Evolutionary conservation across 2,797 vertebrate species (phyloP), one percentile per base, ranked within the genome.

Genomic region (Tragopan temminckii): DNA sequence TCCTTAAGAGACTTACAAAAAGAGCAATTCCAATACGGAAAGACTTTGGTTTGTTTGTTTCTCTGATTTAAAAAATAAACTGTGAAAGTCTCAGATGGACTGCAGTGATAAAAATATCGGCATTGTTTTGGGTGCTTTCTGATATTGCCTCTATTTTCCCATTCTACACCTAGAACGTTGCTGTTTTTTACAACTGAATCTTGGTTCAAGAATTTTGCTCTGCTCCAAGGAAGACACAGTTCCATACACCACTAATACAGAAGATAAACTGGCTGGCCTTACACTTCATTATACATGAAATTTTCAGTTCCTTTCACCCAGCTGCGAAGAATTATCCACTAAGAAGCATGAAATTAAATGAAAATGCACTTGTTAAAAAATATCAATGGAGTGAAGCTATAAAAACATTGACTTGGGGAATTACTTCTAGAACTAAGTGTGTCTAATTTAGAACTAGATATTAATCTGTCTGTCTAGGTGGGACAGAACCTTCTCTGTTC

Each of bases 91-190:
- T 89, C 68, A 64, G 95, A 83, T 48, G 5, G 85, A 61, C 33
- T 89, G 53, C 12, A 25, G 52, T 38, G 36, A 91, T 63, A 82
- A 85, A 71, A 90, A 64, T 45, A 86, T 61, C 45, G 14, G 58
- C 52, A 40, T 45, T 94, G 31, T 7, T 69, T 48, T 45, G 58
- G 76, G 63, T 40, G 27, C 23, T 35, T 95, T 92, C 87, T 93
- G 77, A 50, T 90, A 94, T 85, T 81, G 38, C 67, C 45, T 93
- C 64, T 64, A 38, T 93, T 95, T 97, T 94, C 80, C 38, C 69
- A 42, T 84, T 79, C 45, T 57, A 77, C 16, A 83, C 24, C 83
- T 87, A 23, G 15, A 29, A 53, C 62, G 17, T 29, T 78, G 38
- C 7, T 83, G 3, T 7, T 84, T 85, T 61, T 62, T 63, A 5